Percentiles rank a stretch among this genome's conserved stretches.
These are phyloP conservation scores for Sebastes diploproa DNA, from an alignment of 2,797 vertebrate species.

Conservation along the genomic window DNA sequence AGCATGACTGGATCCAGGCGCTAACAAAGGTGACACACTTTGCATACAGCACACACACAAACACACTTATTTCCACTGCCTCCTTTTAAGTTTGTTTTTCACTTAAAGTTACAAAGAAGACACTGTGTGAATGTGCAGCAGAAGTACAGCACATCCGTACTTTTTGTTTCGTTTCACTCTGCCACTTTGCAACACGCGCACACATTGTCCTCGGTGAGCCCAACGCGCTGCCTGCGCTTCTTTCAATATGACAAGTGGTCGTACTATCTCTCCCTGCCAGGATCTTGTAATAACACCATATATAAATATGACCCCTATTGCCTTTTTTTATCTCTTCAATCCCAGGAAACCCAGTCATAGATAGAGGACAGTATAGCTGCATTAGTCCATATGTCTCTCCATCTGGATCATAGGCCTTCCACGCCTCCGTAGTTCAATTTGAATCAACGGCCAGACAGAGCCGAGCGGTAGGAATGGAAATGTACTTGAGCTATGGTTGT, in stretches of 20 bases:
- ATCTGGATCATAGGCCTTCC: conserved; percentile 34
- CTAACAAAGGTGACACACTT: conserved; percentile 89
- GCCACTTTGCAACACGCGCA: neutral
- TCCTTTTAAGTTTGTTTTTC: conserved; percentile 30
- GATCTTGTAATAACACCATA: conserved; percentile 44
- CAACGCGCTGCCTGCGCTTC: neutral
- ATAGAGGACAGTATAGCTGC: conserved; percentile 48
- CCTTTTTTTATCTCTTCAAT: conserved; percentile 54
- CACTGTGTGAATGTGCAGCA: neutral
- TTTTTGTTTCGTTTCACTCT: neutral
- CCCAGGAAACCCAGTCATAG: conserved; percentile 39
- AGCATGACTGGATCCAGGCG: conserved; percentile 91
- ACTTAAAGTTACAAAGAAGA: conserved; percentile 24
- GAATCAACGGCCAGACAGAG: conserved; percentile 31
- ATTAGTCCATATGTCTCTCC: conserved; percentile 56
- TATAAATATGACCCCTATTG: conserved; percentile 43
- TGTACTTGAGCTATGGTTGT: conserved; percentile 12
- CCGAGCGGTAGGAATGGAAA: neutral
- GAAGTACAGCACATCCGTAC: neutral
- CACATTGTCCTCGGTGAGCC: conserved; percentile 9
- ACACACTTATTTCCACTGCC: conserved; percentile 1
- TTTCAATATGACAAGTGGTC: conserved; percentile 36
- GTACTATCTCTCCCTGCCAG: conserved; percentile 32
- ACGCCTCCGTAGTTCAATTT: conserved; percentile 45
- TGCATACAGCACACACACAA: conserved; percentile 16